phyloP scores from a whole-genome alignment of 2,888 invertebrate genomes.

The Eilema caniola region DNA sequence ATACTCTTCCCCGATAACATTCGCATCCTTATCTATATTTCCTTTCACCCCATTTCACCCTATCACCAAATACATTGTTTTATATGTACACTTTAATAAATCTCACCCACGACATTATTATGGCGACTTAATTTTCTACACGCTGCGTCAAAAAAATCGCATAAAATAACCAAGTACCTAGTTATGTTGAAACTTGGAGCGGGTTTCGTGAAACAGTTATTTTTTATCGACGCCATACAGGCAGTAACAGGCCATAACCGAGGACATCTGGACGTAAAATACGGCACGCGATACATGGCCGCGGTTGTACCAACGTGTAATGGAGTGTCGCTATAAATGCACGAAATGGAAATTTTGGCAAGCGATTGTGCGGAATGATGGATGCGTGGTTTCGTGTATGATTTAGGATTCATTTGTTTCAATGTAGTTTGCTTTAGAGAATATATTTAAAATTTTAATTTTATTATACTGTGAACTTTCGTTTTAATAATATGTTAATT shows the following conservation, averaged over 20 bases:
- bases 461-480: neutral
- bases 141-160: slow-evolving; percentile 35
- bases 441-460: neutral
- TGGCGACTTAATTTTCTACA: slow-evolving; percentile 32
- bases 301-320: slow-evolving; percentile 37
- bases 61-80: slow-evolving; percentile 11
- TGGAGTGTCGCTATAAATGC: slow-evolving; percentile 25
- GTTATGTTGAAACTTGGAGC: slow-evolving; percentile 19
- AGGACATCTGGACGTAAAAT: slow-evolving; percentile 58
- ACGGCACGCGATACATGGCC: slow-evolving; percentile 46
- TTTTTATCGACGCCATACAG: slow-evolving; percentile 59
- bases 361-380: slow-evolving; percentile 15
- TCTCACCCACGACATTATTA: slow-evolving; percentile 9
- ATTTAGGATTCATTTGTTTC: neutral
- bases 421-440: neutral
- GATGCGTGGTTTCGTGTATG: neutral
- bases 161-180: slow-evolving; percentile 30
- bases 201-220: slow-evolving; percentile 50
- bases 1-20: neutral
- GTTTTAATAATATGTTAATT: no score
- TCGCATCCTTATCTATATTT: neutral
- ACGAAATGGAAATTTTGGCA: slow-evolving; percentile 36
- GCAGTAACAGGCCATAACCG: slow-evolving; percentile 47
- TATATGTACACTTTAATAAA: slow-evolving; percentile 16
- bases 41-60: slow-evolving; percentile 8